Evolutionary conservation across 2,888 invertebrate species (phyloP).

Genomic region (Halictus ligatus): DNA sequence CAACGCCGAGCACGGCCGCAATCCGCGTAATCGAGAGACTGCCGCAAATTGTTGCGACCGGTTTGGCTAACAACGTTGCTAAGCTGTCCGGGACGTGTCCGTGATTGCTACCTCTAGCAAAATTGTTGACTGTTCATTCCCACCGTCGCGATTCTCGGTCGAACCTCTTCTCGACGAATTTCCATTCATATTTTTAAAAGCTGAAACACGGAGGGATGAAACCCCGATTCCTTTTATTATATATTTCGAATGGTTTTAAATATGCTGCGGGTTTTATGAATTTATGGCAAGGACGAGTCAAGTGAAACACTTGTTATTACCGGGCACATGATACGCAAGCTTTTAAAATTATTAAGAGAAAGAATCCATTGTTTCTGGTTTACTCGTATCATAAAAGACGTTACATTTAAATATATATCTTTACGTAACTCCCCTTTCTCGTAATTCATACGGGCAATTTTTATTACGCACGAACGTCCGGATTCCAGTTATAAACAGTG

Average conservation of each 20-base stretch:
- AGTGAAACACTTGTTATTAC: not conserved
- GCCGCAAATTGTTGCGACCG: not conserved
- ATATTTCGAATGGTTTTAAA: too few species aligned
- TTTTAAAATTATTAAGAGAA: too few species aligned
- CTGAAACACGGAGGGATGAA: not conserved
- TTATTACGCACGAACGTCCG: too few species aligned
- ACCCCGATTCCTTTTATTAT: not conserved
- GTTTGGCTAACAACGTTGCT: not conserved
- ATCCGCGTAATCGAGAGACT: slow-evolving; percentile 11
- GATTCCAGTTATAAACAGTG: too few species aligned
- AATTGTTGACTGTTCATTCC: not conserved
- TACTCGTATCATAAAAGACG: too few species aligned
- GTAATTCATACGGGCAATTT: too few species aligned
- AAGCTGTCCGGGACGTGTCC: not conserved
- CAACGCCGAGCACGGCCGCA: slow-evolving; percentile 4
- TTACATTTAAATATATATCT: too few species aligned
- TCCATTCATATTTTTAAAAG: not conserved
- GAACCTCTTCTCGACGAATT: not conserved
- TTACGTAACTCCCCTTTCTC: too few species aligned
- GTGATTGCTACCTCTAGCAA: not conserved
- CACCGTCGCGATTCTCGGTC: not conserved
- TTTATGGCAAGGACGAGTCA: too few species aligned
- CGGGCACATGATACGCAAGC: not conserved
- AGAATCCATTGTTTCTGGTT: too few species aligned
- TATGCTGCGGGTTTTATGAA: too few species aligned